Evolutionary conservation across 2,888 invertebrate genomes (phyloP), one percentile per base, ranked within the genome.

Genomic region (Argyresthia albistria): DNA sequence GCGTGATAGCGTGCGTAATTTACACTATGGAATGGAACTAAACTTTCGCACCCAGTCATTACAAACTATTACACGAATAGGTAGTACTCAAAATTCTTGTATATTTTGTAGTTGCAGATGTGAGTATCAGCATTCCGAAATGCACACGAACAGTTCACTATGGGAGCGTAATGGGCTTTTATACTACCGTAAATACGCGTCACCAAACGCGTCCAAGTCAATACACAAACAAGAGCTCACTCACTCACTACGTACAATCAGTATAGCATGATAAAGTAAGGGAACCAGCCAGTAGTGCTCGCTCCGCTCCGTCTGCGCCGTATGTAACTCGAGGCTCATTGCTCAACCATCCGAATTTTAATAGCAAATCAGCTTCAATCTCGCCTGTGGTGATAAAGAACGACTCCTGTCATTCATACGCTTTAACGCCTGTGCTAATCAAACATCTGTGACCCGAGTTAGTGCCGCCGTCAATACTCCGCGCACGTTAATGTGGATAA

Each of bases 281-380:
- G 25, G 12, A 45, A 75, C 68, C 70, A 66, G 73, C 70, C 77
- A 76, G 75, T 78, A 73, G 77, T 70, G 73, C 65, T 75, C 77
- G 61, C 76, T 74, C 69, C 77, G 61, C 76, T 74, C 69, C 72
- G 80, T 78, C 76, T 73, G 73, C 71, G 75, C 70, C 70, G 76
- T 72, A 71, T 71, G 76, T 76, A 69, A 70, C 71, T 75, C 70
- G 80, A 77, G 73, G 73, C 72, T 65, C 72, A 70, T 69, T 71
- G 76, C 71, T 70, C 73, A 74, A 73, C 69, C 73, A 69, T 65
- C 74, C 71, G 63, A 61, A 60, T 9, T 16, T 62, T 59, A 62
- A 64, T 66, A 68, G 58, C 65, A 70, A 66, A 73, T 69, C 67
- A 61, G 64, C 65, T 68, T 60, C 59, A 66, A 67, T 70, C 63